Evolutionary conservation across 2,797 vertebrate genomes (phyloP), one percentile per base, ranked within the genome.

Genomic region (Acrossocheilus wenchowensis): DNA sequence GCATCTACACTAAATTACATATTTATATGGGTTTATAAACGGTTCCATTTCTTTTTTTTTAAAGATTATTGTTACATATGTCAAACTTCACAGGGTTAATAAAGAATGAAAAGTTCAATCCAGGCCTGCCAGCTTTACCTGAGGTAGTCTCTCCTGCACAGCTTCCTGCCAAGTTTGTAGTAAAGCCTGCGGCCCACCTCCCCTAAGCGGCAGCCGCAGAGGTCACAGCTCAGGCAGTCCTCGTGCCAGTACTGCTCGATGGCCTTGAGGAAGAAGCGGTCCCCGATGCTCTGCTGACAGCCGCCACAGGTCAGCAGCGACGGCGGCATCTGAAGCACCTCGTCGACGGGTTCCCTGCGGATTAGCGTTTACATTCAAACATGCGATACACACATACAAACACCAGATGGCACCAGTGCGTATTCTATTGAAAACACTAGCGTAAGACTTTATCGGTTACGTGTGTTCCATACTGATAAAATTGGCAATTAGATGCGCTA

Each of bases 211-310:
- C 98, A 99, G 64, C 98, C 98, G 0, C 98, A 99, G 78, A 99
- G 96, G 94, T 99, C 98, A 6, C 98, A 99, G 96, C 98, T 99
- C 88, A 99, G 96, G 87, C 98, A 99, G 94, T 99, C 98, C 90
- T 99, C 98, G 0, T 99, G 98, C 98, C 98, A 99, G 95, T 99
- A 99, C 94, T 98, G 98, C 89, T 99, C 98, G 34, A 99, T 99
- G 94, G 98, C 98, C 93, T 99, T 99, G 39, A 99, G 95, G 95
- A 99, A 99, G 91, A 99, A 99, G 12, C 98, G 96, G 94, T 99
- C 98, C 39, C 98, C 98, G 0, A 99, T 99, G 93, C 95, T 99
- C 95, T 99, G 98, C 93, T 99, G 98, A 94, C 98, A 99, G 6
- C 98, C 98, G 0, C 98, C 98, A 0, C 98, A 99, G 82, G 96